phyloP scores from a whole-genome alignment of 2,888 invertebrate species.

The Troilus luridus region DNA sequence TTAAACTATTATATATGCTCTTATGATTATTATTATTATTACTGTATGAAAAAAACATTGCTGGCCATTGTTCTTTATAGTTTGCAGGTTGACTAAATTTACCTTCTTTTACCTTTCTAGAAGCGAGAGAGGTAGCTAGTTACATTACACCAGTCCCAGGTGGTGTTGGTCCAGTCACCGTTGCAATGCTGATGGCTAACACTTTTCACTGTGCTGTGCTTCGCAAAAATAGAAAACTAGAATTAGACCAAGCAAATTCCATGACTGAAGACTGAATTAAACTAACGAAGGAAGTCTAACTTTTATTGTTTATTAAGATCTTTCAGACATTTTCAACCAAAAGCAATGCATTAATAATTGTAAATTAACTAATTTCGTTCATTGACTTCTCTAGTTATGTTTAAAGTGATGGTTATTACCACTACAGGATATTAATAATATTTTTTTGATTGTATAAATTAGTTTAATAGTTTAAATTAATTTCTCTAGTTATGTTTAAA shows the following conservation, averaged over 20 bases:
- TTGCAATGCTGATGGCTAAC: slow-evolving; percentile 93
- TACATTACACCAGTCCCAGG: slow-evolving; percentile 92
- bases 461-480: too few species aligned
- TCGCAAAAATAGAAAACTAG: slow-evolving; percentile 43
- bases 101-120: slow-evolving; percentile 69
- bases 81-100: background rate
- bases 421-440: too few species aligned
- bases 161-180: slow-evolving; percentile 95
- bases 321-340: background rate
- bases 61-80: background rate
- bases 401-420: too few species aligned
- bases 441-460: too few species aligned
- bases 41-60: too few species aligned
- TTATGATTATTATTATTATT: too few species aligned
- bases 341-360: background rate
- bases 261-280: slow-evolving; percentile 53
- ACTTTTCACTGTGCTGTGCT: slow-evolving; percentile 77
- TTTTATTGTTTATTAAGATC: background rate
- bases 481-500: too few species aligned
- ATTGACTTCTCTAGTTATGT: too few species aligned
- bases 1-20: too few species aligned
- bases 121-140: slow-evolving; percentile 84
- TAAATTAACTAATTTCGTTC: background rate
- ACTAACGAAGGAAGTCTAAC: background rate
- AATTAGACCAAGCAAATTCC: slow-evolving; percentile 48